phyloP scores from a whole-genome alignment of 1,140 invertebrate species.

The Leptinotarsa lineolata region DNA sequence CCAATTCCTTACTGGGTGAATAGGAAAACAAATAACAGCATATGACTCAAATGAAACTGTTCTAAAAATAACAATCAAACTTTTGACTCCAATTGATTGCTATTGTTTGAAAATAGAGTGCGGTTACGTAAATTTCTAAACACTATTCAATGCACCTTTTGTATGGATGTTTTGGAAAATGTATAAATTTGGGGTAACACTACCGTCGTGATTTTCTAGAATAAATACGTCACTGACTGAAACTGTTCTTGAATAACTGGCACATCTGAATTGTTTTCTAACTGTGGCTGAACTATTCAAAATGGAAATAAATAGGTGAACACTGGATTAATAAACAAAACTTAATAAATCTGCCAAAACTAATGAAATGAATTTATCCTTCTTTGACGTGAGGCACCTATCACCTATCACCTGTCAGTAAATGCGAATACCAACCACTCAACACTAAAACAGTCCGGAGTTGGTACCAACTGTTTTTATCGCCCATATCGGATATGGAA shows the following conservation, averaged over 20 bases:
- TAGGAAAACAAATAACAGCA: neutral
- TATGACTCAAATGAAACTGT: neutral
- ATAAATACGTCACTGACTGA: slow-evolving; percentile 10
- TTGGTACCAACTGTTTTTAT: no score
- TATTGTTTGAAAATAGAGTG: neutral
- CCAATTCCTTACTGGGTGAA: neutral
- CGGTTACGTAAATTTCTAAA: neutral
- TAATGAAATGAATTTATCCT: neutral
- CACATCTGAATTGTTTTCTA: neutral
- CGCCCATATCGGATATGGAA: no score
- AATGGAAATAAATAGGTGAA: neutral
- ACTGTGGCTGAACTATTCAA: neutral
- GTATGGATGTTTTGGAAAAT: neutral
- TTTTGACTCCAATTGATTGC: neutral
- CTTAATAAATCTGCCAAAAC: neutral
- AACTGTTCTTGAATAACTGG: neutral
- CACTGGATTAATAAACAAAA: neutral
- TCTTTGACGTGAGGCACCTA: no score
- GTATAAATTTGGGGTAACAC: neutral
- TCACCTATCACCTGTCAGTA: no score
- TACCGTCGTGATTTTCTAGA: neutral
- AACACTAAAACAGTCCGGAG: no score
- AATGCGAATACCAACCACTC: no score
- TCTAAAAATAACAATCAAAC: neutral
- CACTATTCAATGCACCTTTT: neutral